Conservation (phyloP, 1,140 invertebrate genomes). For the Ceratosolen solmsi region DNA sequence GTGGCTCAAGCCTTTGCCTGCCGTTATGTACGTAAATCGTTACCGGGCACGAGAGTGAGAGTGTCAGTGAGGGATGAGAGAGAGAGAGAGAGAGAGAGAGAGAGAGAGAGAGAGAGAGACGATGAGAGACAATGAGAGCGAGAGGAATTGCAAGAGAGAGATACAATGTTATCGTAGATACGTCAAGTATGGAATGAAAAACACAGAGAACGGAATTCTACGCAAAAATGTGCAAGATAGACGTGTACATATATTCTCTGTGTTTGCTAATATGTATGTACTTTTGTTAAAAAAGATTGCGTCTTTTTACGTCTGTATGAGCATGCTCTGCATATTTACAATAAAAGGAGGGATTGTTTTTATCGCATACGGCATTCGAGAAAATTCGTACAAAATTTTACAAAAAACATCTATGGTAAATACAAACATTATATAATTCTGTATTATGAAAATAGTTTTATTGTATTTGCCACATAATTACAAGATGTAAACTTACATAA, state of each 20-base stretch:
- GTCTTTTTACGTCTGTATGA: background rate
- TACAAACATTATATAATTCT: background rate
- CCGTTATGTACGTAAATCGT: slow-evolving; percentile 6
- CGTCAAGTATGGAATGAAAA: background rate
- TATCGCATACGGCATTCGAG: background rate
- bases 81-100: background rate
- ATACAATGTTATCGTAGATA: background rate
- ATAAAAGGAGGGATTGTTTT: background rate
- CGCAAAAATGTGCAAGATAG: slow-evolving; percentile 3
- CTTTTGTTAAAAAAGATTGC: background rate
- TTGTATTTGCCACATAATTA: background rate
- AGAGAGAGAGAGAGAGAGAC: slow-evolving; percentile 17
- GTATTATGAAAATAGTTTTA: background rate
- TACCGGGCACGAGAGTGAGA: background rate
- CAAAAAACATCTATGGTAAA: too few relatives aligned
- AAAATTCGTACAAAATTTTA: background rate
- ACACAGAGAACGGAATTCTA: background rate
- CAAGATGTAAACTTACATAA: too few relatives aligned
- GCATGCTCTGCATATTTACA: background rate
- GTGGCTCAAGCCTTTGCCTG: background rate
- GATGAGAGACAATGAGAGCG: background rate
- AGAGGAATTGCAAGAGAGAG: background rate
- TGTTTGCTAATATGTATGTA: background rate
- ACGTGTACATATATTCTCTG: background rate
- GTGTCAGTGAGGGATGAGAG: background rate